Conservation (phyloP, 2,888 invertebrate genomes). For the Eudemis profundana region DNA sequence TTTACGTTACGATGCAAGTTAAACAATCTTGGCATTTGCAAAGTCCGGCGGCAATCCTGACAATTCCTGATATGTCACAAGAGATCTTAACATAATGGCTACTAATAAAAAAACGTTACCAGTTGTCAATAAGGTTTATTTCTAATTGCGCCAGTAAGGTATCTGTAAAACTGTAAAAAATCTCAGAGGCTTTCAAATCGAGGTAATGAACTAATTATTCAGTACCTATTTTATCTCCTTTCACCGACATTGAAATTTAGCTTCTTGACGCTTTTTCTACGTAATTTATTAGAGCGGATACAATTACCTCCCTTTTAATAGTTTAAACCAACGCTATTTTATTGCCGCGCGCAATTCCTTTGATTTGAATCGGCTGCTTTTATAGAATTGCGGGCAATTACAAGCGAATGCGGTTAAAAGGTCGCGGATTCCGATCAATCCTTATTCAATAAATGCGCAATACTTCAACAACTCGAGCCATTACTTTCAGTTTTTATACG, state of each 20-base stretch:
- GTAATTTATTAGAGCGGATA: slow-evolving; percentile 25
- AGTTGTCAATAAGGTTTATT: slow-evolving; percentile 44
- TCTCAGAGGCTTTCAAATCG: not conserved
- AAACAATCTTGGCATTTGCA: no score
- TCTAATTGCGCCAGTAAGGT: slow-evolving; percentile 47
- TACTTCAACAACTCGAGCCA: slow-evolving; percentile 10
- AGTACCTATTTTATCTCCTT: slow-evolving; percentile 5
- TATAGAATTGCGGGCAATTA: slow-evolving; percentile 26
- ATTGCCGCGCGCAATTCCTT: slow-evolving; percentile 13
- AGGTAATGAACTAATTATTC: not conserved
- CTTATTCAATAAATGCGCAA: slow-evolving; percentile 24
- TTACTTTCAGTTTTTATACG: slow-evolving; percentile 31
- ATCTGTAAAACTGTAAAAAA: slow-evolving; percentile 28
- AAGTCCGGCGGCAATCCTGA: no score
- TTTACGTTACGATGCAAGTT: no score
- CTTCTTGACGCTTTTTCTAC: slow-evolving; percentile 4
- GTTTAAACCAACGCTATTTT: slow-evolving; percentile 9
- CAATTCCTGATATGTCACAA: no score
- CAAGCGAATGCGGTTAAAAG: slow-evolving; percentile 37
- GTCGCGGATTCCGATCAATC: slow-evolving; percentile 30
- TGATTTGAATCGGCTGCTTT: slow-evolving; percentile 24
- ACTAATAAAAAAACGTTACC: no score
- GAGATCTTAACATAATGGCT: no score
- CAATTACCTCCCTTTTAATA: slow-evolving; percentile 15
- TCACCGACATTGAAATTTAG: slow-evolving; percentile 13